Conservation (phyloP, 2,888 invertebrate genomes). For the Ophraella communa region DNA sequence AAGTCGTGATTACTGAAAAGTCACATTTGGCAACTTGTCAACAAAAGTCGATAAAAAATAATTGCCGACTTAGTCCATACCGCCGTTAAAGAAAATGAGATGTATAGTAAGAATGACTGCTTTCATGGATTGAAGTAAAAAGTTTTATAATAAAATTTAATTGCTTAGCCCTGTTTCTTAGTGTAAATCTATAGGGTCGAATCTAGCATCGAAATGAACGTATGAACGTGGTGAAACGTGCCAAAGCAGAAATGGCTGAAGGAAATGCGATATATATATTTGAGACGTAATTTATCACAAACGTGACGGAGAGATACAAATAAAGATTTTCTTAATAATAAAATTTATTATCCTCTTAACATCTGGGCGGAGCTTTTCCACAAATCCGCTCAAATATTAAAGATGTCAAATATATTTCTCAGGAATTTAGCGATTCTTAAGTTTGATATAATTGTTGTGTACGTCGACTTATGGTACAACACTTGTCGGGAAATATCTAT, state of each 20-base stretch:
- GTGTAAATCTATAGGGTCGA: background rate
- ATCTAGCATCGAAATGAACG: slow-evolving; percentile 16
- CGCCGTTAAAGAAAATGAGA: too few species aligned
- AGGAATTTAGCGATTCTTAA: background rate
- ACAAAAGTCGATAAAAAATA: too few species aligned
- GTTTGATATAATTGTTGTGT: background rate
- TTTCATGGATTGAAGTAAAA: background rate
- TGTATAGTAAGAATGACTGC: too few species aligned
- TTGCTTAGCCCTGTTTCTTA: background rate
- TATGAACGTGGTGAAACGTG: slow-evolving; percentile 31
- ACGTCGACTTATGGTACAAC: background rate
- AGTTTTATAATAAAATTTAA: background rate
- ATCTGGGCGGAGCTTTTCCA: slow-evolving; percentile 25
- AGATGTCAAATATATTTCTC: slow-evolving; percentile 12
- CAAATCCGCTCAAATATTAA: slow-evolving; percentile 23
- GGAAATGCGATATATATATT: slow-evolving; percentile 36
- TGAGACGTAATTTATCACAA: slow-evolving; percentile 35
- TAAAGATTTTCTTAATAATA: slow-evolving; percentile 40
- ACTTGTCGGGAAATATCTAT: background rate
- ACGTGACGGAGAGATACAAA: slow-evolving; percentile 42
- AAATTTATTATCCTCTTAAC: slow-evolving; percentile 38
- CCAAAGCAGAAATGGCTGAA: slow-evolving; percentile 30
- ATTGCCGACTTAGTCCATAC: too few species aligned
- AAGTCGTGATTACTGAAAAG: too few species aligned
- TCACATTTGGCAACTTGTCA: too few species aligned